These are phyloP conservation scores for Anser cygnoides DNA, from an alignment of 2,113 vertebrate species.

Conservation along the genomic window DNA sequence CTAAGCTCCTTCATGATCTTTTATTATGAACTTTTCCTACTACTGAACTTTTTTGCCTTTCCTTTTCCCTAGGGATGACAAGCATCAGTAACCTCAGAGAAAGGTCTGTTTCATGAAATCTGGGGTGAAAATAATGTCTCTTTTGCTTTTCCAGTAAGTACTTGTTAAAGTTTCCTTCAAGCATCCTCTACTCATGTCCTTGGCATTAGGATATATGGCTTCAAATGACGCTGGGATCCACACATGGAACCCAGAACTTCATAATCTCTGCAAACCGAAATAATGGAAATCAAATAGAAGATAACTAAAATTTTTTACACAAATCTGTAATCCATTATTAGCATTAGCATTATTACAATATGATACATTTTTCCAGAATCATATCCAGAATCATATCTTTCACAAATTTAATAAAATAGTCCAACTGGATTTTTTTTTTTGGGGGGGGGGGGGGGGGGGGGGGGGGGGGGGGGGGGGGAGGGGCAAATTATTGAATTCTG, in stretches of 20 bases:
- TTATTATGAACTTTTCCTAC: not conserved
- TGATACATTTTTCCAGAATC: not conserved
- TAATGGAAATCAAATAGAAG: not conserved
- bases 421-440: not conserved
- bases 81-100: not conserved
- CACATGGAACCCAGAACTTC: not conserved
- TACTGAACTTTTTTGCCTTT: not conserved
- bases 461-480: too few relatives aligned
- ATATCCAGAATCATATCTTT: not conserved
- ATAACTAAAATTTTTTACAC: not conserved
- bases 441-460: too few relatives aligned
- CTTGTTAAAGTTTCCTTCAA: not conserved
- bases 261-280: not conserved
- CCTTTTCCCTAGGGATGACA: not conserved
- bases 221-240: not conserved
- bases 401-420: not conserved
- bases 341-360: not conserved
- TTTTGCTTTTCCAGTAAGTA: not conserved
- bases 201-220: not conserved
- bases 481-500: not conserved
- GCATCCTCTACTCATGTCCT: not conserved
- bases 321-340: not conserved
- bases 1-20: not conserved
- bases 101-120: not conserved
- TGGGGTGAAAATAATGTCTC: not conserved